Evolutionary conservation across 1,140 invertebrate genomes (phyloP).

Genomic region (Onthophagus taurus): DNA sequence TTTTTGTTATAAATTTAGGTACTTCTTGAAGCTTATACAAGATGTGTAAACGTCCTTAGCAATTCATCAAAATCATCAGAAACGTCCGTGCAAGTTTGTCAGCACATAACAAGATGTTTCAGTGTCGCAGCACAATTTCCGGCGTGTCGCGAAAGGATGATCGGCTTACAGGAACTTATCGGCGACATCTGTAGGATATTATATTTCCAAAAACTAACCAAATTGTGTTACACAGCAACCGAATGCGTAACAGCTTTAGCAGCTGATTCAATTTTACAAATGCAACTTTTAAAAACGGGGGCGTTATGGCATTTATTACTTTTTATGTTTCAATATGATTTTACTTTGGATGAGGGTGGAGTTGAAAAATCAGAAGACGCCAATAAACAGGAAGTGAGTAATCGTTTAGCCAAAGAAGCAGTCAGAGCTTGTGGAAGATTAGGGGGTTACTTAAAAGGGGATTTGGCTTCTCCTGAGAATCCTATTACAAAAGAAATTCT

Average conservation of each 20-base stretch:
- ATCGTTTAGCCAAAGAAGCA: constrained; percentile 81
- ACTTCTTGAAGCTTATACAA: constrained; percentile 76
- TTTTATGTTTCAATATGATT: constrained; percentile 94
- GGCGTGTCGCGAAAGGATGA: constrained; percentile 77
- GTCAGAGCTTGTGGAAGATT: constrained; percentile 75
- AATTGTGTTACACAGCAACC: constrained; percentile 70
- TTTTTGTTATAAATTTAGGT: constrained; percentile 41
- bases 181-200: constrained; percentile 83
- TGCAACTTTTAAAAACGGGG: constrained; percentile 82
- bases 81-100: constrained; percentile 86
- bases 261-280: constrained; percentile 76
- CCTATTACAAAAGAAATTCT: constrained; percentile 59
- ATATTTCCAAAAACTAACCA: constrained; percentile 77
- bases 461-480: constrained; percentile 55
- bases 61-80: constrained; percentile 69
- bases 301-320: constrained; percentile 87
- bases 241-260: constrained; percentile 78
- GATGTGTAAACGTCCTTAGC: constrained; percentile 84
- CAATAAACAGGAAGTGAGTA: constrained; percentile 81
- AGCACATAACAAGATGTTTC: constrained; percentile 84
- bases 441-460: constrained; percentile 59
- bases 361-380: constrained; percentile 74
- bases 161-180: constrained; percentile 77
- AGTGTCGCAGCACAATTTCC: constrained; percentile 91
- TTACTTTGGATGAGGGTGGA: constrained; percentile 93